Conservation (phyloP, 1,140 invertebrate species). For the Nomia melanderi region DNA sequence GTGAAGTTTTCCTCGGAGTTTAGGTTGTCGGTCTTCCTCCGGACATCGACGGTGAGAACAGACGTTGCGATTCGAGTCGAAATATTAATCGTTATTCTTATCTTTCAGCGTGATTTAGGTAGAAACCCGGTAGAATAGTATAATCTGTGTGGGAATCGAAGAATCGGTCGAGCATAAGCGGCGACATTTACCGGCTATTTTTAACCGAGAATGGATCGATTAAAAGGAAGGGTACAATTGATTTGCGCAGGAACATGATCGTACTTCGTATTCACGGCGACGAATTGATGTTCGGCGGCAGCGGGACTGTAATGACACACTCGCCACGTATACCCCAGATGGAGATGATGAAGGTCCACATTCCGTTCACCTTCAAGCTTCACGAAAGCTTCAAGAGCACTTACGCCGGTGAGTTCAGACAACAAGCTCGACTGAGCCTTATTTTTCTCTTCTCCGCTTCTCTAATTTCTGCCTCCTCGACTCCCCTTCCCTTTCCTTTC, state of each 20-base stretch:
- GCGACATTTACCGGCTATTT: not conserved
- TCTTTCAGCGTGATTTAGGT: too few relatives aligned
- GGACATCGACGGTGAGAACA: too few relatives aligned
- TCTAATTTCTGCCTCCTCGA: too few relatives aligned
- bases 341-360: conserved; percentile 90
- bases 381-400: conserved; percentile 83
- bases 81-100: too few relatives aligned
- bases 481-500: too few relatives aligned
- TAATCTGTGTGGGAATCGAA: too few relatives aligned
- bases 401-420: conserved; percentile 75
- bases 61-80: too few relatives aligned
- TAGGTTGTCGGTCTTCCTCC: too few relatives aligned
- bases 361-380: conserved; percentile 89
- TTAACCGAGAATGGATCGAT: not conserved
- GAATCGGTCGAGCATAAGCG: too few relatives aligned
- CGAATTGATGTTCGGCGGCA: conserved; percentile 84
- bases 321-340: conserved; percentile 86
- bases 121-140: too few relatives aligned
- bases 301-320: conserved; percentile 80
- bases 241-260: conserved; percentile 86
- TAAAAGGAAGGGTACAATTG: conserved; percentile 12
- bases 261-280: conserved; percentile 87
- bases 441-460: not conserved
- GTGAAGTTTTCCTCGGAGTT: too few relatives aligned
- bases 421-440: not conserved